A percentile compares a stretch with the other conserved stretches of the same genome.
phyloP scores from a whole-genome alignment of 2,888 invertebrate genomes.

The Eristalis tenax region DNA sequence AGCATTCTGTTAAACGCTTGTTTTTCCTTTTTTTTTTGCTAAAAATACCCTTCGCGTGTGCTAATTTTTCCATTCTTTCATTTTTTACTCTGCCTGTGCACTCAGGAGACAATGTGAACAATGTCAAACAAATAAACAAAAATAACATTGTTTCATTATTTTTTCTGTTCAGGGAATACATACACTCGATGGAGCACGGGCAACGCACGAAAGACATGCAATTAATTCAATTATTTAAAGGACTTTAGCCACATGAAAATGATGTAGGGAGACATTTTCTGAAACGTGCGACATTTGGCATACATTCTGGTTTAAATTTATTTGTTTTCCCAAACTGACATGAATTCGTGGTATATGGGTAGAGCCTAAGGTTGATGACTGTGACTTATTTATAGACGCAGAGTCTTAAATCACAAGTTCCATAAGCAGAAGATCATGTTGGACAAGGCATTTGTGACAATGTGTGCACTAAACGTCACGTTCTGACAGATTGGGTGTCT shows the following conservation, averaged over 20 bases:
- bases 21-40: slow-evolving; percentile 8
- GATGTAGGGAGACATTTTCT: not conserved
- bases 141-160: not conserved
- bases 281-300: no score
- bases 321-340: no score
- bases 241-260: not conserved
- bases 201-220: not conserved
- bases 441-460: no score
- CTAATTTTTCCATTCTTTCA: slow-evolving; percentile 8
- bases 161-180: not conserved
- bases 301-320: no score
- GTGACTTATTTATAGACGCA: no score
- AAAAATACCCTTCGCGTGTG: slow-evolving; percentile 26
- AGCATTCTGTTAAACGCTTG: slow-evolving; percentile 13
- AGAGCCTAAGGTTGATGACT: no score
- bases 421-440: no score
- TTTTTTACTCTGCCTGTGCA: not conserved
- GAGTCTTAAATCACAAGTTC: no score
- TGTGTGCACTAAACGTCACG: no score
- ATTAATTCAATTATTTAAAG: not conserved
- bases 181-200: not conserved
- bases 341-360: no score
- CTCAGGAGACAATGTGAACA: slow-evolving; percentile 24
- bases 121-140: not conserved
- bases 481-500: no score